phyloP scores from a whole-genome alignment of 2,888 invertebrate genomes.

The Thecocarcelia acutangulata region DNA sequence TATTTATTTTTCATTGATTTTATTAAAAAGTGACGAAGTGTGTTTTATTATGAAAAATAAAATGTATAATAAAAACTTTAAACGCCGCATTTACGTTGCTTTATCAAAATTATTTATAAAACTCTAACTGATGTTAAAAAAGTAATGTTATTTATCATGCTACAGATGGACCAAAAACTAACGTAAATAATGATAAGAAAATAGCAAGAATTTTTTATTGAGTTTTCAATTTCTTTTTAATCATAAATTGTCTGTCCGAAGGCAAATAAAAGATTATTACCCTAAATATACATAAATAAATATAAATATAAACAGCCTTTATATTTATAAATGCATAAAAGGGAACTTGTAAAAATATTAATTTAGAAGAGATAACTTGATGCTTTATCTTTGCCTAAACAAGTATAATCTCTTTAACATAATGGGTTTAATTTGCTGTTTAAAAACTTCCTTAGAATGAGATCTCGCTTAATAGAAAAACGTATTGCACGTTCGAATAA shows the following conservation, averaged over 20 bases:
- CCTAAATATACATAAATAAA: constrained; percentile 59
- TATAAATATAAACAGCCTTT: constrained; percentile 16
- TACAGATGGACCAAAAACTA: constrained; percentile 45
- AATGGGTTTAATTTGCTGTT: background rate
- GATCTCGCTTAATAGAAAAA: constrained; percentile 36
- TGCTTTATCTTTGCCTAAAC: background rate
- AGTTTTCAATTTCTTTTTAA: constrained; percentile 25
- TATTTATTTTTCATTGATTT: constrained; percentile 47
- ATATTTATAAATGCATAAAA: constrained; percentile 51
- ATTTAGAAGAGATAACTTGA: constrained; percentile 11
- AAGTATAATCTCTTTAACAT: constrained; percentile 6
- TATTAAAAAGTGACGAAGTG: constrained; percentile 80
- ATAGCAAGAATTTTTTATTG: background rate
- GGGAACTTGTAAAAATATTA: constrained; percentile 30
- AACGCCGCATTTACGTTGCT: constrained; percentile 74
- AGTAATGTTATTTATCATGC: constrained; percentile 39
- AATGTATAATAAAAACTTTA: constrained; percentile 41
- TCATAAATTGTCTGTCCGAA: constrained; percentile 58
- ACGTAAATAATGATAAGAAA: constrained; percentile 38
- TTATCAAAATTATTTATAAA: constrained; percentile 38
- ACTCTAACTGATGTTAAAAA: constrained; percentile 47
- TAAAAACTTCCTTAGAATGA: constrained; percentile 18
- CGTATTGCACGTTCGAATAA: constrained; percentile 50
- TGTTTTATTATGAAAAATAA: constrained; percentile 72
- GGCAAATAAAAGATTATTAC: constrained; percentile 65